Evolutionary conservation across 2,113 vertebrate species (phyloP), one percentile per base, ranked within the genome.

Genomic region (Microcebus griseorufus): DNA sequence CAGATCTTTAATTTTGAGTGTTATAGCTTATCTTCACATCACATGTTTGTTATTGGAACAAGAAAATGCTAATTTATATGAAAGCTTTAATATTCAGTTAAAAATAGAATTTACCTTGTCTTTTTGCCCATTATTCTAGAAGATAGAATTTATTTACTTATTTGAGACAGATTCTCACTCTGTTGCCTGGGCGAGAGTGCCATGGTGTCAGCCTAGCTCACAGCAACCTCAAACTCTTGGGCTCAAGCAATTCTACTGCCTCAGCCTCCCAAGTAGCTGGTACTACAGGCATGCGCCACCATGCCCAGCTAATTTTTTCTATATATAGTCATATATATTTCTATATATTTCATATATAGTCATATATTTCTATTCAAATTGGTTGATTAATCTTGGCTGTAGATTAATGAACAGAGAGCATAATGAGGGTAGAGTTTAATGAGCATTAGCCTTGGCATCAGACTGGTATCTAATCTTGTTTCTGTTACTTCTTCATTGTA

Each of bases 1-100:
- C 76, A 90, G 11, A 62, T 82, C 62, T 95, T 89, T 90, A 93
- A 76, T 88, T 94, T 93, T 97, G 60, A 94, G 39, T 81, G 72
- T 88, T 95, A 72, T 8, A 75, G 34, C n/a, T 70, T 96, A 60
- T 70, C 67, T 94, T 93, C 13, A 1, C 32, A 90, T 64, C 6
- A 22, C 9, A 27, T 82, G 62, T 34, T 93, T 96, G 32, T 96
- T 96, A 90, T 18, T 93, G 39, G 42, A 96, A 70, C 18, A 83
- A 85, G 55, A 51, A 94, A 91, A 11, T 95, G 22, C 29, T 94
- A 62, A 80, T 94, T 81, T 91, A 55, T 45, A 70, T 88, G 23
- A 87, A 55, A 17, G 3, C 14, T 88, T 93, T 86, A 72, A 67
- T 88, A n/a, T 37, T 81, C 29, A 90, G 45, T 82, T 94, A 81